A percentile compares a stretch with the other conserved stretches of the same genome.
Conservation (phyloP, 2,113 vertebrate species). For the Lota lota region DNA sequence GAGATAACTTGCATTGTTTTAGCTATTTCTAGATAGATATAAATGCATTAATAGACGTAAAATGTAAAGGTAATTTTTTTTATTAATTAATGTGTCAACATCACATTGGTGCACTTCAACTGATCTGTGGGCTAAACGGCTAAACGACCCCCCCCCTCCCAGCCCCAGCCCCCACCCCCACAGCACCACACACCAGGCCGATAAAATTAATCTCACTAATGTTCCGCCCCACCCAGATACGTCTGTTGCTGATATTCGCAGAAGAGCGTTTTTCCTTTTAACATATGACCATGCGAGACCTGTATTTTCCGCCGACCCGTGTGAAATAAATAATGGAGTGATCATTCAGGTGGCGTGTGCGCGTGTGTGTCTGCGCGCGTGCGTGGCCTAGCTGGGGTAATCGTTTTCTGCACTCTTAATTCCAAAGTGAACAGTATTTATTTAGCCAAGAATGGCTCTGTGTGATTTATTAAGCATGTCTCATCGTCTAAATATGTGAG, state of each 20-base stretch:
- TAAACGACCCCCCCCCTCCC: neutral
- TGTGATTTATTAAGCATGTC: neutral
- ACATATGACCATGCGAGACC: neutral
- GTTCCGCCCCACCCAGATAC: neutral
- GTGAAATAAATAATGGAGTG: neutral
- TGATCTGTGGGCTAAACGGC: neutral
- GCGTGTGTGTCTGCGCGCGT: too few relatives aligned
- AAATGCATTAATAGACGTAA: too few relatives aligned
- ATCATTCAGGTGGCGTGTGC: too few relatives aligned
- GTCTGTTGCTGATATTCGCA: neutral
- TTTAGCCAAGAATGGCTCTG: neutral
- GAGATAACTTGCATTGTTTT: too few relatives aligned
- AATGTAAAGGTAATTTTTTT: too few relatives aligned
- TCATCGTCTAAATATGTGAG: too few relatives aligned
- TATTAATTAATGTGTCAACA: too few relatives aligned
- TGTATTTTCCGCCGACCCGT: neutral
- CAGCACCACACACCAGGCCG: neutral
- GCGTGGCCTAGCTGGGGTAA: neutral
- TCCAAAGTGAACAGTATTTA: neutral
- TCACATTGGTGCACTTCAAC: neutral
- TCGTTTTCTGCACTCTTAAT: neutral
- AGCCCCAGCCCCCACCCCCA: neutral
- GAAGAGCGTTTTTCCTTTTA: neutral
- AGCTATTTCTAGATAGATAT: too few relatives aligned
- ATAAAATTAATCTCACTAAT: conserved; percentile 31